Base-by-base conservation (phyloP, 2,888 invertebrate genomes). In the Glyphotaelius pellucidus region DNA sequence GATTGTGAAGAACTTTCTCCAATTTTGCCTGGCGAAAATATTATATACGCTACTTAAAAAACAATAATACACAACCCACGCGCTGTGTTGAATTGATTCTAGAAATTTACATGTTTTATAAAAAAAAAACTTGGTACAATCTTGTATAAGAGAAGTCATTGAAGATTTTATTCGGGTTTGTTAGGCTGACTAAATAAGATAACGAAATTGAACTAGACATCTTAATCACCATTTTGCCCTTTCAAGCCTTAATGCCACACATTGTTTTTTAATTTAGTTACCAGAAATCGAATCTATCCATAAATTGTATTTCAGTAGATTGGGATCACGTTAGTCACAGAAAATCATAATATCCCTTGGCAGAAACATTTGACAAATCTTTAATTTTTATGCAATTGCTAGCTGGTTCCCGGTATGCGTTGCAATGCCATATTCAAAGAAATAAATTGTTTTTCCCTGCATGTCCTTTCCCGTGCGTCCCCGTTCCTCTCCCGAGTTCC, bases 1-100 rank as follows among this genome's bases (percentile, higher is more conserved):
- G 81, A 91, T 86, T 89, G 67, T 89, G 25, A n/a, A 79, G 25
- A 79, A 79, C 88, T 89, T 89, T 89, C 88, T 89, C 88, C 35
- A 89, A 89, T 79, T 79, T 79, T 25, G 79, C 79, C 19, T 1
- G 25, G 87, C 31, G 87, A 87, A 86, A 86, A 52, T 87, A 25
- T 67, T 67, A 25, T 67, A 9, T n/a, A 67, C 67, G 67, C 67
- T 67, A 25, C 67, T 67, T 67, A 25, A 25, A 67, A 5, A 4
- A 25, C 42, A 25, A 67, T 15, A 52, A 52, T n/a, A 67, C 2
- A 67, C 25, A 25, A 25, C 67, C 67, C 67, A 67, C 67, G 25
- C 67, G n/a, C 67, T 25, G 67, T 2, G 25, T n/a, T n/a, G 67
- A n/a, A 25, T n/a, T 67, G 67, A 67, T 67, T n/a, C 67, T n/a